Evolutionary conservation across 1,140 invertebrate genomes (phyloP).

Genomic region (Cryptotermes secundus): DNA sequence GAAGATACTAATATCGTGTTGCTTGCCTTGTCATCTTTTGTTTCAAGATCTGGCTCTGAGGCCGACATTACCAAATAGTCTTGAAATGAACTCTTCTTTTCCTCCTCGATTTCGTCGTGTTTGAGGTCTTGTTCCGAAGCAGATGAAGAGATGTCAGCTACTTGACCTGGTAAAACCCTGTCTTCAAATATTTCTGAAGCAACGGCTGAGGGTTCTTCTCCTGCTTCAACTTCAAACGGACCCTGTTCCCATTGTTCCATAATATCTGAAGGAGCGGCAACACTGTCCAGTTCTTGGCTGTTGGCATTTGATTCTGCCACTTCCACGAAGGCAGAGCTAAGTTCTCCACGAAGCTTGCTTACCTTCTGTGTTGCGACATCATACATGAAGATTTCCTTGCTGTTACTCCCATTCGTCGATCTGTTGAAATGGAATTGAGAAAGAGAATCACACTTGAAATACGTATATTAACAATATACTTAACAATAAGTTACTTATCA

Average conservation of each 20-base stretch:
- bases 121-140: background rate
- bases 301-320: conserved; percentile 79
- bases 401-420: background rate
- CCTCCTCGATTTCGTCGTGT: background rate
- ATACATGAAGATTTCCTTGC: conserved; percentile 82
- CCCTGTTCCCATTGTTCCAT: background rate
- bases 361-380: conserved; percentile 66
- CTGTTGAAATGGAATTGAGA: background rate
- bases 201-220: background rate
- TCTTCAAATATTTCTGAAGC: conserved; percentile 18
- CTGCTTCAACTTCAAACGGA: background rate
- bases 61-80: background rate
- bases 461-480: too few species aligned
- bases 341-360: conserved; percentile 68
- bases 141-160: background rate
- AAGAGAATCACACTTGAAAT: background rate
- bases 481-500: too few species aligned
- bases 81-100: background rate
- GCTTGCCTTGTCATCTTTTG: background rate
- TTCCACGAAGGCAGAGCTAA: conserved; percentile 78
- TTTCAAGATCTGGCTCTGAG: background rate
- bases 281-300: conserved; percentile 62
- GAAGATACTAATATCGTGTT: background rate
- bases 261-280: conserved; percentile 43
- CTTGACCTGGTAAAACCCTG: background rate